Percentiles rank a stretch among this genome's conserved stretches.
These are phyloP conservation scores for Meliscaeva auricollis DNA, from an alignment of 2,888 invertebrate genomes.

Conservation along the genomic window DNA sequence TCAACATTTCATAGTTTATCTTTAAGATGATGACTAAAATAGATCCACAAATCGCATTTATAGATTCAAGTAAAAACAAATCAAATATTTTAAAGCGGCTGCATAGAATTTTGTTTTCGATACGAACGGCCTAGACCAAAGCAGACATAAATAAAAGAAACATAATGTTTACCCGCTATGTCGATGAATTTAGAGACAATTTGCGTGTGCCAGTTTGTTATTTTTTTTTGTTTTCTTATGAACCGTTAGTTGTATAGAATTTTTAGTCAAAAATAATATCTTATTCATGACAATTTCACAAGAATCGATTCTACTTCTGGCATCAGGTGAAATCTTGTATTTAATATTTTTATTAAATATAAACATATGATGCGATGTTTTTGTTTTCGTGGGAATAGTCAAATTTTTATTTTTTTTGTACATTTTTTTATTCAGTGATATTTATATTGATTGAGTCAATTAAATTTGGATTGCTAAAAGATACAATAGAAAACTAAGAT, in stretches of 20 bases:
- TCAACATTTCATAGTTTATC: conserved; percentile 66
- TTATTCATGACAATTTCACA: conserved; percentile 71
- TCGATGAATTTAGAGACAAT: not conserved
- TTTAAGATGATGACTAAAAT: conserved; percentile 51
- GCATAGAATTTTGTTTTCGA: conserved; percentile 38
- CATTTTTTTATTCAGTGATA: not conserved
- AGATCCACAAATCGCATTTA: conserved; percentile 43
- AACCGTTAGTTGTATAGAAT: not conserved
- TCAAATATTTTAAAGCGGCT: conserved; percentile 32
- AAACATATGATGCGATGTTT: conserved; percentile 19
- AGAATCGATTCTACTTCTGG: conserved; percentile 26
- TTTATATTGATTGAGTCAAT: conserved; percentile 11
- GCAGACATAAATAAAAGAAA: conserved; percentile 13
- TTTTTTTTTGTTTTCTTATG: not conserved
- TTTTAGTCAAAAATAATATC: conserved; percentile 43
- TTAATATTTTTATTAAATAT: conserved; percentile 23
- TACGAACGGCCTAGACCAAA: conserved; percentile 22
- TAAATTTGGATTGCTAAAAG: no score
- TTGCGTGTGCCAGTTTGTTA: conserved; percentile 3
- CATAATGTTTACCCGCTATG: conserved; percentile 12
- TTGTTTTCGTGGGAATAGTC: conserved; percentile 34
- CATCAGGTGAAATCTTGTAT: conserved; percentile 59
- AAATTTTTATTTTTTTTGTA: conserved; percentile 40
- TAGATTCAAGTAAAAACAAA: conserved; percentile 29
- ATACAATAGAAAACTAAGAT: no score